Evolutionary conservation across 2,797 vertebrate species (phyloP), one percentile per base, ranked within the genome.

Genomic region (Rhabdomys pumilio): DNA sequence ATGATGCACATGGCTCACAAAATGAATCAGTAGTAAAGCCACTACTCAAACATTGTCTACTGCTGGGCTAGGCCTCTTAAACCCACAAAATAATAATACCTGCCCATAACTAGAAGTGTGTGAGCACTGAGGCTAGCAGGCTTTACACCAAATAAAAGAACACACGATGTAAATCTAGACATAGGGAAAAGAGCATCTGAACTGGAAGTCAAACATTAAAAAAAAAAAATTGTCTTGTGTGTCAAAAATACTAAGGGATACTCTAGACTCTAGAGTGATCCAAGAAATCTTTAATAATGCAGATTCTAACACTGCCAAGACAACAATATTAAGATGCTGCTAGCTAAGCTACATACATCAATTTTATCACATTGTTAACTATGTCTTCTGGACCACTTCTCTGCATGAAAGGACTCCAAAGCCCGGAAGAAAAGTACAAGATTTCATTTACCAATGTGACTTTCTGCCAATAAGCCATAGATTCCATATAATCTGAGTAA

Each of bases 381-480:
- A 97, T 44, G 31, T 89, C 26, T 87, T 31, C 14, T 83, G 10
- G 10, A 38, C 67, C 8, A 65, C 82, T 87, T 76, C 94, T 77
- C 53, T 57, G 1, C 41, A 34, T 6, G 9, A 79, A 59, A 91
- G 12, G 84, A 11, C 6, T 92, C 38, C 11, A 94, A 53, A 1
- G 59, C 82, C 77, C 85, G 31, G 17, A 84, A 12, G 3, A 87
- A 92, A 96, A 72, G 82, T 87, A 41, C 76, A 67, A 90, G 13
- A 59, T 84, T 97, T 96, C 19, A 31, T 80, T 95, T 88, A 95
- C 3, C 59, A 91, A 96, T 76, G 22, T 85, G 79, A 86, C 31
- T 79, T 94, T 73, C 13, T 4, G 85, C 34, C 19, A 44, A n/a
- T 67, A 63, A 94, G 69, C 84, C 13, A 83, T 63, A 92, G 44